phyloP scores from a whole-genome alignment of 2,888 invertebrate genomes.

The Eupithecia subfuscata region DNA sequence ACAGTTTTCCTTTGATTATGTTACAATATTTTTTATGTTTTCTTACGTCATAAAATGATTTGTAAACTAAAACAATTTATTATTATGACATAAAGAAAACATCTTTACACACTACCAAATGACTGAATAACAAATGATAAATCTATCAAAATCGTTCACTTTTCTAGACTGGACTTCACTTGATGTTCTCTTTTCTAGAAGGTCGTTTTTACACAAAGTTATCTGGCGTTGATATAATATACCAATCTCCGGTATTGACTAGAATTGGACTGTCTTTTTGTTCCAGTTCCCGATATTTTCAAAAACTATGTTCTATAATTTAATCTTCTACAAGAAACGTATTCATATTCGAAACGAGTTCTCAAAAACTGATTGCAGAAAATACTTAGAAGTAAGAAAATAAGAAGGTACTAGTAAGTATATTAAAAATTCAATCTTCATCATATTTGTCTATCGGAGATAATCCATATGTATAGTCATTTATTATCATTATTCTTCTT shows the following conservation, averaged over 20 bases:
- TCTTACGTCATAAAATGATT: no score
- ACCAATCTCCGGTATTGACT: not conserved
- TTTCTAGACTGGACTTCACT: no score
- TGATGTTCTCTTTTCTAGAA: not conserved
- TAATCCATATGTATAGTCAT: not conserved
- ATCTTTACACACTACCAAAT: not conserved
- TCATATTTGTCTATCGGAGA: not conserved
- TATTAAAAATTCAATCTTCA: conserved; percentile 9
- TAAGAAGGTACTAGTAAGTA: not conserved
- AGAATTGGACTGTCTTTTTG: not conserved
- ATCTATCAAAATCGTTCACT: not conserved
- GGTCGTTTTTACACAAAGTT: not conserved
- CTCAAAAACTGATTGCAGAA: not conserved
- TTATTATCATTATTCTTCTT: conserved; percentile 4
- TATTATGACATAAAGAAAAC: no score
- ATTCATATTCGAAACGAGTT: not conserved
- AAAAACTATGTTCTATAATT: not conserved
- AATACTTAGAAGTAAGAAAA: not conserved
- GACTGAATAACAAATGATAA: not conserved
- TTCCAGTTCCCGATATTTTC: not conserved
- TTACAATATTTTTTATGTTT: no score
- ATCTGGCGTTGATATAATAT: not conserved
- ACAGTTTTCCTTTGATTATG: no score
- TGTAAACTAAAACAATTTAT: no score
- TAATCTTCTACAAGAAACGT: not conserved